Evolutionary conservation across 2,888 invertebrate species (phyloP).

Genomic region (Eupithecia centaureata): DNA sequence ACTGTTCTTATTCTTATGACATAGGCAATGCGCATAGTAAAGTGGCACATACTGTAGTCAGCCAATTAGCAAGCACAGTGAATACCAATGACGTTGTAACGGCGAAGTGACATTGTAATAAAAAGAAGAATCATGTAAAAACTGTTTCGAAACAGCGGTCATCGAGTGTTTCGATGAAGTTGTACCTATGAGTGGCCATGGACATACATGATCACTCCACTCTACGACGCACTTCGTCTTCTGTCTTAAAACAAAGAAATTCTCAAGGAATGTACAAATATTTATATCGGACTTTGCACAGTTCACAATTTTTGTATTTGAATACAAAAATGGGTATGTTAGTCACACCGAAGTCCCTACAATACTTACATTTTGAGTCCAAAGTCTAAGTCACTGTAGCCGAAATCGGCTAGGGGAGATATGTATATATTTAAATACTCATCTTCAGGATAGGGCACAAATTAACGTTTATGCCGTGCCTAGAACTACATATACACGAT

Average conservation of each 20-base stretch:
- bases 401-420: no score
- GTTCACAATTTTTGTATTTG: not conserved
- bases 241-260: not conserved
- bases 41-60: slow-evolving; percentile 47
- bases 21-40: slow-evolving; percentile 17
- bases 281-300: no score
- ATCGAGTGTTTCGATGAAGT: slow-evolving; percentile 22
- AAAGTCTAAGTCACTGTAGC: no score
- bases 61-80: slow-evolving; percentile 70
- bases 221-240: not conserved
- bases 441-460: no score
- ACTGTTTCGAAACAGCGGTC: slow-evolving; percentile 29
- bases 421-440: no score
- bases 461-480: no score
- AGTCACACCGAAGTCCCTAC: no score
- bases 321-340: no score
- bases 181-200: slow-evolving; percentile 11
- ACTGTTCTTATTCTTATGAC: no score
- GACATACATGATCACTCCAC: not conserved
- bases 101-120: slow-evolving; percentile 46
- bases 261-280: not conserved
- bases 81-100: slow-evolving; percentile 59
- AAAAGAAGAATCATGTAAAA: slow-evolving; percentile 31
- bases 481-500: no score
- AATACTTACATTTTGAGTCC: no score